Evolutionary conservation across 2,888 invertebrate species (phyloP), one percentile per base, ranked within the genome.

Genomic region (Melanophora roralis): DNA sequence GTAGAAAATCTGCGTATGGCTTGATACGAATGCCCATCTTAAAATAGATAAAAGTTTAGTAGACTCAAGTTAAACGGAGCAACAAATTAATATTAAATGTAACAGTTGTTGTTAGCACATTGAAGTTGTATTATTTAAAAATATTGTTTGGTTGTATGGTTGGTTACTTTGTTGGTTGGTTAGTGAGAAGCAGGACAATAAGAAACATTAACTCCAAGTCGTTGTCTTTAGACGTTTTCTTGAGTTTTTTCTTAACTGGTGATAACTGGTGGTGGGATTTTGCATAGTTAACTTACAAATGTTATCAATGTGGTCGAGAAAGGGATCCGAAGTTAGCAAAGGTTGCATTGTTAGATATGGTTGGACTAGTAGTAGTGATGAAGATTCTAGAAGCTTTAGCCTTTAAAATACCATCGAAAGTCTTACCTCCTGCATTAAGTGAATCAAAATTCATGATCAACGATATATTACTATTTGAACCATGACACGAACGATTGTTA

Each of bases 401-500:
- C 49, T 53, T 79, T 51, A 57, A 64, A 65, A 68, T 68, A 62
- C 69, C 78, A 23, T 51, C 60, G 19, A 59, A 36, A 67, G 53
- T 72, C 83, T 83, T 83, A 82, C 84, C 83, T 84, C 82, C 83
- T 40, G 45, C 51, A 51, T 76, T 73, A 4, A 57, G 5, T n/a
- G 62, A 40, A 11, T 78, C 81, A 23, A 85, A 78, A 40, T 86
- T 88, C 85, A 87, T 86, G 78, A 84, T 86, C 19, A 87, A 81
- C 12, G 85, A 85, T 75, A 89, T 86, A 32, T 87, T 88, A 21
- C 84, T 84, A 5, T 87, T 85, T n/a, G 88, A 88, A 6, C 86
- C 87, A 59, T 83, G 83, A 16, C 84, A 86, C 5, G 88, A 86
- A 11, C 92, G 91, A 87, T 92, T 92, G 86, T 93, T 93, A 86